phyloP scores from a whole-genome alignment of 2,888 invertebrate species.

The Himalopsyche anomala region DNA sequence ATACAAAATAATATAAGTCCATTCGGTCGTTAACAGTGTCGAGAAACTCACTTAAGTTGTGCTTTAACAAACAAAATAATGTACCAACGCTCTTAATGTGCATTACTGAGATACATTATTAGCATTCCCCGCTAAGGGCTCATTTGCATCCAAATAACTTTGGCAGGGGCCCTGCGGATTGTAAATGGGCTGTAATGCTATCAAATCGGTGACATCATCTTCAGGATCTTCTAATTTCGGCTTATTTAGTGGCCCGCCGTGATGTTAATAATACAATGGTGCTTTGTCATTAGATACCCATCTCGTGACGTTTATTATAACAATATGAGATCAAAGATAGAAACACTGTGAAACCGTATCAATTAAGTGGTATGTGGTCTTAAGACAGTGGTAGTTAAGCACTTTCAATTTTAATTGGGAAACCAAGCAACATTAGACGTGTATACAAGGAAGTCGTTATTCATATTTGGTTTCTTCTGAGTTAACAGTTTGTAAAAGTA shows the following conservation, averaged over 20 bases:
- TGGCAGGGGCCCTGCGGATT: constrained; percentile 53
- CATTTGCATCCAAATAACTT: constrained; percentile 61
- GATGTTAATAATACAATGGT: constrained; percentile 40
- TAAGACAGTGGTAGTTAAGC: too few species aligned
- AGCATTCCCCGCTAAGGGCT: constrained; percentile 55
- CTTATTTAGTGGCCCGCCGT: constrained; percentile 4
- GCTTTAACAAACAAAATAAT: not conserved
- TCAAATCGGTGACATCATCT: constrained; percentile 40
- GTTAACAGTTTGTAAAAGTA: too few species aligned
- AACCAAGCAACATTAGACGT: too few species aligned
- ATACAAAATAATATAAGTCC: not conserved
- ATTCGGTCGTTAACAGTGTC: not conserved
- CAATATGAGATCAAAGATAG: constrained; percentile 29
- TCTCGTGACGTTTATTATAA: constrained; percentile 39
- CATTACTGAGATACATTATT: constrained; percentile 59
- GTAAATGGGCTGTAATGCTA: constrained; percentile 58
- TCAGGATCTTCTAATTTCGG: constrained; percentile 37
- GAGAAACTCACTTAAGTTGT: constrained; percentile 6
- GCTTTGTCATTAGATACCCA: constrained; percentile 20
- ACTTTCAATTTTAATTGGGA: too few species aligned
- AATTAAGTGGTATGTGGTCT: not conserved
- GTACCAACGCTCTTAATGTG: constrained; percentile 9
- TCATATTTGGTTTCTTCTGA: too few species aligned
- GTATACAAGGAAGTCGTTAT: too few species aligned
- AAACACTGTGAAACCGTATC: not conserved